Evolutionary conservation across 1,140 invertebrate species (phyloP).

Genomic region (Batillaria attramentaria): DNA sequence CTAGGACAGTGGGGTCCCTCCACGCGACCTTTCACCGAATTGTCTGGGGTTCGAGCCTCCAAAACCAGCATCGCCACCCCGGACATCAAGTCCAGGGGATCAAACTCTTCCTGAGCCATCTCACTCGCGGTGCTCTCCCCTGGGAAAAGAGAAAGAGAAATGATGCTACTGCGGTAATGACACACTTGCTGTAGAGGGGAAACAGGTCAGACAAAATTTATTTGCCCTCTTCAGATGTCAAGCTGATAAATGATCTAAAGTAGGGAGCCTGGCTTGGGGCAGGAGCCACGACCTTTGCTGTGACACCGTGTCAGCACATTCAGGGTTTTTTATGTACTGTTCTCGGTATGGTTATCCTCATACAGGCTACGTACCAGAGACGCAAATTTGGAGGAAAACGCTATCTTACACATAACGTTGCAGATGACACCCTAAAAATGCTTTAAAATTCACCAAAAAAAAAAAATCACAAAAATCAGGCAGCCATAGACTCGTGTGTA

Average conservation of each 20-base stretch:
- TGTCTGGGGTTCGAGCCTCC: slow-evolving; percentile 78
- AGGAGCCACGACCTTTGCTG: not conserved
- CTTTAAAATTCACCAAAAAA: no score
- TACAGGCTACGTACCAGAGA: no score
- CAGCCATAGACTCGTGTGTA: no score
- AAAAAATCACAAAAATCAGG: no score
- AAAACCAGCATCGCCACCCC: slow-evolving; percentile 78
- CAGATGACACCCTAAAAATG: no score
- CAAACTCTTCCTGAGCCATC: slow-evolving; percentile 72
- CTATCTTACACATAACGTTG: no score
- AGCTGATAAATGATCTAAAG: not conserved
- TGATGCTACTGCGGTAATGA: not conserved
- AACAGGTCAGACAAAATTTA: not conserved
- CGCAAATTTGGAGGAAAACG: no score
- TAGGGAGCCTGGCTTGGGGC: not conserved
- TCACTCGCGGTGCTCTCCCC: slow-evolving; percentile 47
- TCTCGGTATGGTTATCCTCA: no score
- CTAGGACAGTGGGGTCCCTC: slow-evolving; percentile 81
- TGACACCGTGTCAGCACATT: not conserved
- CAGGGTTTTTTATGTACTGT: no score
- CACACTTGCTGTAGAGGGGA: not conserved
- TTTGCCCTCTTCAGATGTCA: not conserved
- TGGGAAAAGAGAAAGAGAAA: slow-evolving; percentile 1
- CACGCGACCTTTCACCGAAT: slow-evolving; percentile 78
- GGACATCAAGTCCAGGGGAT: slow-evolving; percentile 76